Percentiles rank a stretch among this genome's conserved stretches.
These are phyloP conservation scores for Cremastinae sp. DNA, from an alignment of 2,888 invertebrate genomes.

Conservation along the genomic window DNA sequence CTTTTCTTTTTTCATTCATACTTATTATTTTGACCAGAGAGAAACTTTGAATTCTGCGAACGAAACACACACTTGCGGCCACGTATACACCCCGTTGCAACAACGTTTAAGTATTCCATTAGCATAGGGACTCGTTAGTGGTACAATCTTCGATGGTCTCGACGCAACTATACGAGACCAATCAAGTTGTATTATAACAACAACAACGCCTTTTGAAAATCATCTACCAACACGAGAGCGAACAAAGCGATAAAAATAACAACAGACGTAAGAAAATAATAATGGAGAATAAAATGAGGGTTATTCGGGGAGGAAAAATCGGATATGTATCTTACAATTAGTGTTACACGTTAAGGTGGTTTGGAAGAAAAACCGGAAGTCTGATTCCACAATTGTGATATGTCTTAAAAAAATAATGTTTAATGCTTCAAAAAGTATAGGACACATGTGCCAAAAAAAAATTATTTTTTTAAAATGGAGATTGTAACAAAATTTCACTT, in stretches of 20 bases:
- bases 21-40: slow-evolving; percentile 9
- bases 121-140: slow-evolving; percentile 57
- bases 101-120: slow-evolving; percentile 62
- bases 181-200: slow-evolving; percentile 62
- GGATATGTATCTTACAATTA: no score
- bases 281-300: not conserved
- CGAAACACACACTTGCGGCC: slow-evolving; percentile 40
- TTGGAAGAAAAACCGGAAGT: no score
- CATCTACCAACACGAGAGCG: slow-evolving; percentile 23
- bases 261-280: not conserved
- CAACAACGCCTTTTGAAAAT: slow-evolving; percentile 44
- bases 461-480: no score
- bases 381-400: no score
- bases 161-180: slow-evolving; percentile 57
- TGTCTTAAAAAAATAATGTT: no score
- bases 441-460: no score
- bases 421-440: no score
- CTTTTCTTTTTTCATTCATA: not conserved
- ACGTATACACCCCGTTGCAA: slow-evolving; percentile 53
- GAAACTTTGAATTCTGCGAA: slow-evolving; percentile 38
- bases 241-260: not conserved
- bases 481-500: no score
- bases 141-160: slow-evolving; percentile 47
- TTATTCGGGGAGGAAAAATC: no score
- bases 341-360: no score